phyloP scores from a whole-genome alignment of 2,888 invertebrate species.

The Argynnis bischoffii region DNA sequence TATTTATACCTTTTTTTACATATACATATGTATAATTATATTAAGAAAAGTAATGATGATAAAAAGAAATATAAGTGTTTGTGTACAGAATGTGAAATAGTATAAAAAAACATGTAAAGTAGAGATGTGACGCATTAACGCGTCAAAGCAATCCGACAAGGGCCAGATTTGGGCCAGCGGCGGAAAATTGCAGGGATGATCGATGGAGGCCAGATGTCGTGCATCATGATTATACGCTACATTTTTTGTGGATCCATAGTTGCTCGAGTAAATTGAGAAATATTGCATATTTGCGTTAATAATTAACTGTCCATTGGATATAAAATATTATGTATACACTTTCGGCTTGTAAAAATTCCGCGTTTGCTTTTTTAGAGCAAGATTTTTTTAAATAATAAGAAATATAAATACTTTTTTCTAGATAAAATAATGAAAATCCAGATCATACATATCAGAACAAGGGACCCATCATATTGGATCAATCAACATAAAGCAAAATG shows the following conservation, averaged over 20 bases:
- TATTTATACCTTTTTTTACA: no score
- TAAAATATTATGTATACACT: not conserved
- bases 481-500: not conserved
- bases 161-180: constrained; percentile 56
- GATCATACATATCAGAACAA: not conserved
- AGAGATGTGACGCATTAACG: constrained; percentile 60
- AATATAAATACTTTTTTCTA: not conserved
- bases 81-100: not conserved
- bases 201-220: constrained; percentile 64
- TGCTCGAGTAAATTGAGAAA: constrained; percentile 39
- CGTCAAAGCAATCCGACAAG: constrained; percentile 58
- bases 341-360: not conserved
- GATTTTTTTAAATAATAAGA: not conserved
- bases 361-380: no score
- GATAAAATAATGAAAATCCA: not conserved
- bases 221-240: constrained; percentile 53
- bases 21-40: no score
- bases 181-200: constrained; percentile 66
- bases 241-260: constrained; percentile 40
- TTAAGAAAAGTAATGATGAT: not conserved
- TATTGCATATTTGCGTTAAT: constrained; percentile 40
- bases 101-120: constrained; percentile 35
- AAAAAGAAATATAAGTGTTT: not conserved
- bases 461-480: not conserved
- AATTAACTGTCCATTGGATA: constrained; percentile 26